Percentiles rank a stretch among this genome's conserved stretches.
Conservation (phyloP, 2,888 invertebrate species). For the Ptychoptera albimana region DNA sequence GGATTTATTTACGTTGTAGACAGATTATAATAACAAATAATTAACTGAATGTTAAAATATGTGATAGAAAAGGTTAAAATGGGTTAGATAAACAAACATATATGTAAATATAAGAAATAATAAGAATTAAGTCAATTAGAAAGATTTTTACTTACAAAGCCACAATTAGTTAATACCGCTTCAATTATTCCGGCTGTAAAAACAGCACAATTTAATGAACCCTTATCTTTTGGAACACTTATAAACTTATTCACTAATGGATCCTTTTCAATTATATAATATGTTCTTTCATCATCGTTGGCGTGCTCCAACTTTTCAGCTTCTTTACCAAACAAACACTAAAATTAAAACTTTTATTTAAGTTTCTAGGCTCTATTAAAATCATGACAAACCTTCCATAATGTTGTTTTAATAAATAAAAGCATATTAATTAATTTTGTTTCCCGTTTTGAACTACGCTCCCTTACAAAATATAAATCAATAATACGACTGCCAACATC, state of each 20-base stretch:
- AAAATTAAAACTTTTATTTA: conserved; percentile 18
- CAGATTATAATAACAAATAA: not conserved
- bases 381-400: conserved; percentile 99
- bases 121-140: not conserved
- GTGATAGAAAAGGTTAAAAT: not conserved
- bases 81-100: not conserved
- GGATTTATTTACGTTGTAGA: no score
- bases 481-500: conserved; percentile 89
- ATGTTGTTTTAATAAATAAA: conserved; percentile 84
- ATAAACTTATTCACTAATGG: conserved; percentile 93
- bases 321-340: conserved; percentile 92
- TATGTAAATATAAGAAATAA: conserved; percentile 3
- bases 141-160: conserved; percentile 68
- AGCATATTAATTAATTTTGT: conserved; percentile 89
- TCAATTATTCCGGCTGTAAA: conserved; percentile 97
- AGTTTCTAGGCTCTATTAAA: no score
- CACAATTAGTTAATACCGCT: conserved; percentile 82
- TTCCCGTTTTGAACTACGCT: conserved; percentile 87
- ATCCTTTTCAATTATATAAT: conserved; percentile 97
- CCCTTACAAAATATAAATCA: conserved; percentile 86
- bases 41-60: not conserved
- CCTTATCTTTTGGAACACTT: conserved; percentile 95
- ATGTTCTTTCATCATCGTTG: conserved; percentile 94
- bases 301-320: conserved; percentile 97
- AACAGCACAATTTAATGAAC: conserved; percentile 93